Percentiles rank a stretch among this genome's conserved stretches.
These are phyloP conservation scores for Cantharis rufa DNA, from an alignment of 2,888 invertebrate genomes.

Conservation along the genomic window DNA sequence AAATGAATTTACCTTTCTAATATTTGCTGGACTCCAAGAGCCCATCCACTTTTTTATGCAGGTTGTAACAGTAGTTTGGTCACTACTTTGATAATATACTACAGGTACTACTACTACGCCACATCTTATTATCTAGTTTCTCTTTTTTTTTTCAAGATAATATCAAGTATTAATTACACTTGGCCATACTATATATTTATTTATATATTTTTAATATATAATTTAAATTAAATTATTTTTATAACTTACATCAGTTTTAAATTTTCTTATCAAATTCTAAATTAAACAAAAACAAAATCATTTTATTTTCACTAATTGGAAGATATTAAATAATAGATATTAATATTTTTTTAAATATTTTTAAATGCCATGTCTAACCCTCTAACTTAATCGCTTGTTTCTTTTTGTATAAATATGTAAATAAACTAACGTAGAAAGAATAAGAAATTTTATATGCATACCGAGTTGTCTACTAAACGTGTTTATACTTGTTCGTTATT, in stretches of 20 bases:
- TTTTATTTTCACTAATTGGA: not conserved
- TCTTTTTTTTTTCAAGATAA: slow-evolving; percentile 23
- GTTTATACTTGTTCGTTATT: not conserved
- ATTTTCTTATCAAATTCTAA: not conserved
- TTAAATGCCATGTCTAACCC: too few relatives aligned
- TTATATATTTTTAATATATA: not conserved
- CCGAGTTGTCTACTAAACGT: not conserved
- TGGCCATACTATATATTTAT: slow-evolving; percentile 12
- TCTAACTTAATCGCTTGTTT: not conserved
- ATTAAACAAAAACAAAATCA: not conserved
- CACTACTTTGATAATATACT: slow-evolving; percentile 36
- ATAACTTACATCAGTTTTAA: not conserved
- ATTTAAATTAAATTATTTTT: not conserved
- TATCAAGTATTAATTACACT: slow-evolving; percentile 30
- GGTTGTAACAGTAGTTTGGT: slow-evolving; percentile 38
- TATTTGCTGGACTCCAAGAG: slow-evolving; percentile 25
- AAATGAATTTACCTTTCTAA: slow-evolving; percentile 19
- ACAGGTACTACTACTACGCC: slow-evolving; percentile 35
- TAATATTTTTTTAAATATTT: too few relatives aligned
- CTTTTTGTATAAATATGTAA: not conserved
- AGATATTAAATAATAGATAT: not conserved
- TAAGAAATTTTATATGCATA: not conserved
- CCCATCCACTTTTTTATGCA: slow-evolving; percentile 33
- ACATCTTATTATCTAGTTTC: slow-evolving; percentile 30
- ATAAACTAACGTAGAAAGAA: not conserved